Conservation (phyloP, 2,888 invertebrate genomes). For the Ectemnius cavifrons region DNA sequence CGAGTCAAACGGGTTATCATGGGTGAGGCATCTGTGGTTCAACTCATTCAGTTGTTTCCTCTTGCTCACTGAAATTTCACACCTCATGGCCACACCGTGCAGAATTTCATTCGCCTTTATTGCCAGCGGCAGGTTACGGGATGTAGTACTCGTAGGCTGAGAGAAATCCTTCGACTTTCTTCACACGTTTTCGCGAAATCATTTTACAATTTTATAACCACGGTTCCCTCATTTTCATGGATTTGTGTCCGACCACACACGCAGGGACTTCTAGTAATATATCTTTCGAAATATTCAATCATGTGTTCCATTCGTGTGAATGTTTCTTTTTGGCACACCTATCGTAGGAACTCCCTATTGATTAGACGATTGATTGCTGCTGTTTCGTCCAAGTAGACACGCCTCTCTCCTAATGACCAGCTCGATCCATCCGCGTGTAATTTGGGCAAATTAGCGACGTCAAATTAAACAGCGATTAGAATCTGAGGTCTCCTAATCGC, state of each 20-base stretch:
- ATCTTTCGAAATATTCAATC: neutral
- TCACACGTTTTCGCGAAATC: neutral
- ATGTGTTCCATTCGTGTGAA: neutral
- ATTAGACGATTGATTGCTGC: slow-evolving; percentile 51
- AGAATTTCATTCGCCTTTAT: neutral
- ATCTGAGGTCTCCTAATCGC: slow-evolving; percentile 12
- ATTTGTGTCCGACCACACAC: no score
- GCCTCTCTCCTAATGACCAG: slow-evolving; percentile 14
- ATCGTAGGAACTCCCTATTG: slow-evolving; percentile 36
- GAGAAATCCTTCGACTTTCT: slow-evolving; percentile 7
- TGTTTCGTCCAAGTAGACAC: slow-evolving; percentile 28
- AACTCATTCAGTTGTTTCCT: neutral
- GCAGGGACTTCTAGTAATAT: no score
- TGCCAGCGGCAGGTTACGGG: neutral
- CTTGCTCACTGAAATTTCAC: slow-evolving; percentile 4
- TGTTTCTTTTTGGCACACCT: slow-evolving; percentile 12
- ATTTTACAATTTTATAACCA: neutral
- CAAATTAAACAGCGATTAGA: slow-evolving; percentile 32
- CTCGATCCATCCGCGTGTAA: neutral
- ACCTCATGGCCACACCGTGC: neutral
- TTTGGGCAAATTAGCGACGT: slow-evolving; percentile 4
- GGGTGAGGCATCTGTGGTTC: neutral
- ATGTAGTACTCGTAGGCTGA: neutral
- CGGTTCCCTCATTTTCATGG: neutral
- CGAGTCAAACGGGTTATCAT: neutral